Evolutionary conservation across 2,888 invertebrate species (phyloP).

Genomic region (Eristalis arbustorum): DNA sequence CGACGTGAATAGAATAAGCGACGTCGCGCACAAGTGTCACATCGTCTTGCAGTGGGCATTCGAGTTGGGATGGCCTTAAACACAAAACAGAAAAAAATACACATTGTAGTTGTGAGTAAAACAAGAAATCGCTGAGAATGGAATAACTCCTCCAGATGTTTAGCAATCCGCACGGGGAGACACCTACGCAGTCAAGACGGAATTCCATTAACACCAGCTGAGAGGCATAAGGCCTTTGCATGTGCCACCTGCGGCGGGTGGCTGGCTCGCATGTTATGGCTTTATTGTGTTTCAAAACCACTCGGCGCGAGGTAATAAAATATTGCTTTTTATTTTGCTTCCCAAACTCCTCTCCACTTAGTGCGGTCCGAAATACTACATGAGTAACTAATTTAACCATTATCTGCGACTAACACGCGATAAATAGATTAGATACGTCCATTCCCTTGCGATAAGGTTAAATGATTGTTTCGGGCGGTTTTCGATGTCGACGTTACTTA

Average conservation of each 20-base stretch:
- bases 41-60: neutral
- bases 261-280: neutral
- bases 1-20: neutral
- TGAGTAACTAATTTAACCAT: neutral
- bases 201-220: conserved; percentile 19
- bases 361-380: neutral
- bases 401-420: conserved; percentile 12
- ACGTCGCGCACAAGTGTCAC: neutral
- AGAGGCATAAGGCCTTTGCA: neutral
- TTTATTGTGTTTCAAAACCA: neutral
- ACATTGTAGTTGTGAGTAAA: neutral
- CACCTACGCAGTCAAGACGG: conserved; percentile 24
- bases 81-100: neutral
- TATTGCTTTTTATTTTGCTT: neutral
- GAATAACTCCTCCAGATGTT: conserved; percentile 32
- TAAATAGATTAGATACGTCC: conserved; percentile 23
- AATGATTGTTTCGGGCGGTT: conserved; percentile 3
- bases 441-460: conserved; percentile 14
- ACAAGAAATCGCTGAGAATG: conserved; percentile 14
- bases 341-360: neutral
- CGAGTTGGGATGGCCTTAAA: conserved; percentile 6
- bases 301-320: neutral
- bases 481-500: neutral
- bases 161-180: conserved; percentile 3
- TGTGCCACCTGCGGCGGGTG: neutral